phyloP scores from a whole-genome alignment of 2,888 invertebrate genomes.

The Terebella lapidaria region DNA sequence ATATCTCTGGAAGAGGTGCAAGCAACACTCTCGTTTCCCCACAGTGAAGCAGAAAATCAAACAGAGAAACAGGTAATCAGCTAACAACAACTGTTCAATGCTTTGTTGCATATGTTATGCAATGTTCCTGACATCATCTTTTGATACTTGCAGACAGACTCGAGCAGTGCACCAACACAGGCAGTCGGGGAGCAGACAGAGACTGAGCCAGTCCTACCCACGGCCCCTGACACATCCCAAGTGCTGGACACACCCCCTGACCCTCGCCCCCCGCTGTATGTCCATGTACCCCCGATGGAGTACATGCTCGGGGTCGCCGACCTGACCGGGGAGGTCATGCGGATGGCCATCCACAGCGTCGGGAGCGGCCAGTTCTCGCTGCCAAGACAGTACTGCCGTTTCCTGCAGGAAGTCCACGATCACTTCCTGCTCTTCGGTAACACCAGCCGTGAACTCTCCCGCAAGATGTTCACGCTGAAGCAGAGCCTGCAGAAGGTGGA shows the following conservation, averaged over 20 bases:
- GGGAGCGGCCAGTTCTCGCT: slow-evolving; percentile 64
- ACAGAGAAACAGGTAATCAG: background rate
- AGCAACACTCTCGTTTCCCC: slow-evolving; percentile 7
- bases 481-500: slow-evolving; percentile 80
- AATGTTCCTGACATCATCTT: no score
- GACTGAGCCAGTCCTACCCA: no score
- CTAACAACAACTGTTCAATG: no score
- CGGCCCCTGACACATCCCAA: no score
- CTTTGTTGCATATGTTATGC: no score
- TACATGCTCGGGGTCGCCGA: slow-evolving; percentile 78
- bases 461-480: slow-evolving; percentile 68
- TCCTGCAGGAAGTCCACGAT: slow-evolving; percentile 61
- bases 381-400: slow-evolving; percentile 63
- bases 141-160: no score
- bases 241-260: background rate
- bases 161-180: no score
- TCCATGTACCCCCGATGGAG: slow-evolving; percentile 53
- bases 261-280: slow-evolving; percentile 7
- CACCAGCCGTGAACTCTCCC: slow-evolving; percentile 63
- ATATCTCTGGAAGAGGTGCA: slow-evolving; percentile 61
- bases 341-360: slow-evolving; percentile 77
- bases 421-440: slow-evolving; percentile 59
- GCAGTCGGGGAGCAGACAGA: no score
- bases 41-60: background rate
- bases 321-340: slow-evolving; percentile 85